Evolutionary conservation across 53 echinoderm and acorn worm genomes (phyloP).

Genomic region (Paracentrotus lividus): DNA sequence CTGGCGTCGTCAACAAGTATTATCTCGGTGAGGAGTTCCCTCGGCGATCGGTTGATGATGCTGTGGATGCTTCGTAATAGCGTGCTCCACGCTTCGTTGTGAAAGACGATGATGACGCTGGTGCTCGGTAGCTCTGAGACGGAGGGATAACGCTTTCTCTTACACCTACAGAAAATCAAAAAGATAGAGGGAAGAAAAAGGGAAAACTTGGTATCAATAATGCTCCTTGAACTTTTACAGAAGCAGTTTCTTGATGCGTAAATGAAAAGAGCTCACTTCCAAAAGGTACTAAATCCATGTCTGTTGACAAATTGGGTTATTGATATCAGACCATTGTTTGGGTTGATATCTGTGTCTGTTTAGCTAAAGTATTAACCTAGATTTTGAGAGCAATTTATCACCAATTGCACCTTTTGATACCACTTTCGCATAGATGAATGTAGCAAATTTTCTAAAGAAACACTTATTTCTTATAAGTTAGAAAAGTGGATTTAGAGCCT

Average conservation of each 20-base stretch:
- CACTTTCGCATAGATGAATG: no score
- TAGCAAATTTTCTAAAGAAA: no score
- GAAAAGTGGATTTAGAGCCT: no score
- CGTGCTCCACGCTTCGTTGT: slow-evolving; percentile 99
- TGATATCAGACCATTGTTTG: background rate
- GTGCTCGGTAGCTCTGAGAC: slow-evolving; percentile 83
- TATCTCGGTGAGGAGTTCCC: slow-evolving; percentile 92
- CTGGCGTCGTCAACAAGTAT: slow-evolving; percentile 98
- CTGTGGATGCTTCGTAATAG: slow-evolving; percentile 95
- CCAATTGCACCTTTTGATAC: no score
- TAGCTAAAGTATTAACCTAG: no score
- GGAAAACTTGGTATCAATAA: background rate
- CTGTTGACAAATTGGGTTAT: no score
- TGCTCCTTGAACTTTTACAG: background rate
- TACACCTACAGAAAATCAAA: slow-evolving; percentile 81
- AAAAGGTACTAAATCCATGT: no score
- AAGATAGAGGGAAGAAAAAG: background rate
- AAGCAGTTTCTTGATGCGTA: background rate
- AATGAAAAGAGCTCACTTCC: no score
- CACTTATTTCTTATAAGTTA: no score
- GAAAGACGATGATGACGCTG: slow-evolving; percentile 97
- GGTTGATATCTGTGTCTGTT: no score
- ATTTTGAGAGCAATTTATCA: no score
- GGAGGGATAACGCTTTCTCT: slow-evolving; percentile 87
- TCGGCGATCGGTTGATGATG: slow-evolving; percentile 96